phyloP scores from a whole-genome alignment of 2,113 vertebrate species.

The Melozone crissalis region DNA sequence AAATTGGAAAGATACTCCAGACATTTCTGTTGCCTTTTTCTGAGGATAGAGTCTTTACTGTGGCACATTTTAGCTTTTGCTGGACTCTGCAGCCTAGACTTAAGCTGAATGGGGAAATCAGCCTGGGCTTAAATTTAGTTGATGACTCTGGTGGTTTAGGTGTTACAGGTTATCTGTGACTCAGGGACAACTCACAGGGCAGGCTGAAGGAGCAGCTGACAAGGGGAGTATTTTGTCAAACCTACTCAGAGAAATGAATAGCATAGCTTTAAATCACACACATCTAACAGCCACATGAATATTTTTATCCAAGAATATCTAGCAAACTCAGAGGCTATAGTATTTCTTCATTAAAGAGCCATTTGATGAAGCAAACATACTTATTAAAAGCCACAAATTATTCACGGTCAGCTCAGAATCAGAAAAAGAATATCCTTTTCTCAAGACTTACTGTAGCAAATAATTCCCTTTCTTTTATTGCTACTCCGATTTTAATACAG shows the following conservation, averaged over 20 bases:
- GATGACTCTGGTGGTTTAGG: background rate
- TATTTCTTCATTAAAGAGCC: background rate
- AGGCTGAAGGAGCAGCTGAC: background rate
- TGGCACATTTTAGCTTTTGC: background rate
- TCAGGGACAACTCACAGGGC: background rate
- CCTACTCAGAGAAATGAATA: background rate
- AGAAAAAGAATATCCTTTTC: background rate
- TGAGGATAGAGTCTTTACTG: background rate
- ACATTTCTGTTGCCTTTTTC: background rate
- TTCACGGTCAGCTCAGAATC: background rate
- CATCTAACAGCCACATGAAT: background rate
- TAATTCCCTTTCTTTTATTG: background rate
- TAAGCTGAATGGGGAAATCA: background rate
- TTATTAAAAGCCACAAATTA: background rate
- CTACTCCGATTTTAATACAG: conserved; percentile 16
- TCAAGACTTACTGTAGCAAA: background rate
- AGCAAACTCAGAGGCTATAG: background rate
- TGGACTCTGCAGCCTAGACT: background rate
- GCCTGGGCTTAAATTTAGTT: background rate
- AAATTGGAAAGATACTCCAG: background rate
- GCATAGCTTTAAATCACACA: background rate
- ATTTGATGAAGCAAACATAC: background rate
- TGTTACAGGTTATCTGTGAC: background rate
- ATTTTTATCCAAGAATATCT: background rate
- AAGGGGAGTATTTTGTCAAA: background rate